These are phyloP conservation scores for Proteles cristata DNA, from an alignment of 2,113 vertebrate genomes.

Conservation along the genomic window DNA sequence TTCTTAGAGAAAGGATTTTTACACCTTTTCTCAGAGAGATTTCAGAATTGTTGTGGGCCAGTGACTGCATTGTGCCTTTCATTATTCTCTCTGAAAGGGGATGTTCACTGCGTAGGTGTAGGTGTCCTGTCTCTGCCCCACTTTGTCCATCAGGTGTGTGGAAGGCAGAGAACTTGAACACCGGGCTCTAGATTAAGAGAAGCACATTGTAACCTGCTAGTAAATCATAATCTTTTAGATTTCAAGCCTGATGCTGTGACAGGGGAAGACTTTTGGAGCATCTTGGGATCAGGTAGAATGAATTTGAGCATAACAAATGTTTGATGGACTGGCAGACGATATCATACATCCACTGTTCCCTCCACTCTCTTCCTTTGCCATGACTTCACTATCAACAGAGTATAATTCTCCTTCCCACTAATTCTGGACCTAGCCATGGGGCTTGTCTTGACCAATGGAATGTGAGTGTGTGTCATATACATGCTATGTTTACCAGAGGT, in stretches of 20 bases:
- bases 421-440: neutral
- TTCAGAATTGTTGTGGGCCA: conserved; percentile 35
- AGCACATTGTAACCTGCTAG: neutral
- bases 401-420: neutral
- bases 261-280: neutral
- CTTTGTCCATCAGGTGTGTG: neutral
- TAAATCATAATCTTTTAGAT: neutral
- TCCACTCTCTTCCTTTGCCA: neutral
- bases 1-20: neutral
- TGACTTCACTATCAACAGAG: neutral
- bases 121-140: neutral
- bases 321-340: neutral
- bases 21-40: neutral
- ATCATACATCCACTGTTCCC: neutral
- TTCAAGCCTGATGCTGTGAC: neutral
- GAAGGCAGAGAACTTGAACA: neutral
- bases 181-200: neutral
- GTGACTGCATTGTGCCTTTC: neutral
- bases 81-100: neutral
- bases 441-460: neutral
- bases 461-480: neutral
- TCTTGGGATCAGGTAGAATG: neutral
- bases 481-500: neutral
- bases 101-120: neutral
- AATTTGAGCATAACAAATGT: neutral